Conservation (phyloP, 2,113 vertebrate genomes). For the Empidonax alnorum region DNA sequence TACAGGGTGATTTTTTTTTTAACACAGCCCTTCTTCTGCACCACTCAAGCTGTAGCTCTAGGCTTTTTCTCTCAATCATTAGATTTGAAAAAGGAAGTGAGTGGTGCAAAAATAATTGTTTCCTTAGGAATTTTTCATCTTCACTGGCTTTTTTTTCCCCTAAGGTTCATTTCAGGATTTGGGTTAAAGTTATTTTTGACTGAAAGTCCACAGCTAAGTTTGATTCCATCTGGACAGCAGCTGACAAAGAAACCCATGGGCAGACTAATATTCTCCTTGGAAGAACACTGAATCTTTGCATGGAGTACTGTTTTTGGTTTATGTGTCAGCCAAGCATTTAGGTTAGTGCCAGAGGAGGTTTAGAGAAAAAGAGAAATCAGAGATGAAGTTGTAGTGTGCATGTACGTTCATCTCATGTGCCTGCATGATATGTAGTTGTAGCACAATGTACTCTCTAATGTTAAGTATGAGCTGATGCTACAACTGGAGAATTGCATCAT, state of each 20-base stretch:
- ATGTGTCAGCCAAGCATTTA: background rate
- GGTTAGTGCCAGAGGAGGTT: background rate
- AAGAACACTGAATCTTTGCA: background rate
- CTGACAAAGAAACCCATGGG: background rate
- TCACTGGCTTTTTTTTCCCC: background rate
- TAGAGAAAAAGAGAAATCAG: background rate
- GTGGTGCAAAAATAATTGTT: slow-evolving; percentile 36
- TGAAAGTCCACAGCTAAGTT: background rate
- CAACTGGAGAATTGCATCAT: background rate
- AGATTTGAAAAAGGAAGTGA: slow-evolving; percentile 23
- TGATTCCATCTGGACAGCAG: background rate
- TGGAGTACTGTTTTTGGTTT: background rate
- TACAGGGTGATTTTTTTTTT: background rate
- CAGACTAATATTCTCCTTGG: background rate
- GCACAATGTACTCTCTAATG: background rate
- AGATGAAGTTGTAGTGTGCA: background rate
- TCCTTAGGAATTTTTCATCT: slow-evolving; percentile 36
- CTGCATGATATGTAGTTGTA: background rate
- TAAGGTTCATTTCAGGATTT: background rate
- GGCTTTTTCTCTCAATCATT: slow-evolving; percentile 5
- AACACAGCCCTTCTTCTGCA: background rate
- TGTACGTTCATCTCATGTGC: too few relatives aligned
- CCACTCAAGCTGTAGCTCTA: background rate
- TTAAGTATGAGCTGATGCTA: background rate
- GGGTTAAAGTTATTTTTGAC: slow-evolving; percentile 3